Percentiles rank a stretch among this genome's conserved stretches.
Evolutionary conservation across 2,888 invertebrate genomes (phyloP).

Genomic region (Rhopalosiphum nymphaeae): DNA sequence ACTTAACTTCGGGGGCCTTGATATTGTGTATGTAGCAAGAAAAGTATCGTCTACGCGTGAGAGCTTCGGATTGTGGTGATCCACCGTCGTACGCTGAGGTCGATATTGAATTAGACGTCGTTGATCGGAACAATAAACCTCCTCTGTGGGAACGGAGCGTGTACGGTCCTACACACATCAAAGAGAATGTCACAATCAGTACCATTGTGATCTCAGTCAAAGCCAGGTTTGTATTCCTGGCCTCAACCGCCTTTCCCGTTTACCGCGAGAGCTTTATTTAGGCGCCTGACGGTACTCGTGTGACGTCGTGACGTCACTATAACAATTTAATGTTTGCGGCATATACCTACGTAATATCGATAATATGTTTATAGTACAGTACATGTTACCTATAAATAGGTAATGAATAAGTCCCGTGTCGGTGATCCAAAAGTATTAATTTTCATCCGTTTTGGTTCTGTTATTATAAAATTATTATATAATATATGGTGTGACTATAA

Average conservation of each 20-base stretch:
- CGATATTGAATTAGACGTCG: slow-evolving; percentile 97
- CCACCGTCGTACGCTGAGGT: slow-evolving; percentile 94
- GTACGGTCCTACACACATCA: slow-evolving; percentile 98
- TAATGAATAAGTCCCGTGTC: too few relatives aligned
- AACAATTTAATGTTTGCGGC: too few relatives aligned
- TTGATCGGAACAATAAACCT: slow-evolving; percentile 98
- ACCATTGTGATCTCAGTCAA: slow-evolving; percentile 98
- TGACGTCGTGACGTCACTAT: background rate
- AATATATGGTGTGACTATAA: slow-evolving; percentile 61
- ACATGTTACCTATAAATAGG: too few relatives aligned
- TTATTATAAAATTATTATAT: slow-evolving; percentile 6
- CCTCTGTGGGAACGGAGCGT: slow-evolving; percentile 95
- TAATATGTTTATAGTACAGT: background rate
- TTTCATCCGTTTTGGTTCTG: slow-evolving; percentile 41
- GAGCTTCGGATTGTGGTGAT: slow-evolving; percentile 95
- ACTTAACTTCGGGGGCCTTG: slow-evolving; percentile 68
- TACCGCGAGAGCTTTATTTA: background rate
- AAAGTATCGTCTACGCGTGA: slow-evolving; percentile 95
- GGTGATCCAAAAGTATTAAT: slow-evolving; percentile 56
- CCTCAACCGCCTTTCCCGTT: background rate
- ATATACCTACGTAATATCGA: too few relatives aligned
- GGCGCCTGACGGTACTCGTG: background rate
- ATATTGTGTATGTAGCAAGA: slow-evolving; percentile 82
- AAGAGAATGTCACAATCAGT: slow-evolving; percentile 99
- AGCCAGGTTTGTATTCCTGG: slow-evolving; percentile 79